Evolutionary conservation across 2,113 vertebrate species (phyloP).

Genomic region (Scomber colias): DNA sequence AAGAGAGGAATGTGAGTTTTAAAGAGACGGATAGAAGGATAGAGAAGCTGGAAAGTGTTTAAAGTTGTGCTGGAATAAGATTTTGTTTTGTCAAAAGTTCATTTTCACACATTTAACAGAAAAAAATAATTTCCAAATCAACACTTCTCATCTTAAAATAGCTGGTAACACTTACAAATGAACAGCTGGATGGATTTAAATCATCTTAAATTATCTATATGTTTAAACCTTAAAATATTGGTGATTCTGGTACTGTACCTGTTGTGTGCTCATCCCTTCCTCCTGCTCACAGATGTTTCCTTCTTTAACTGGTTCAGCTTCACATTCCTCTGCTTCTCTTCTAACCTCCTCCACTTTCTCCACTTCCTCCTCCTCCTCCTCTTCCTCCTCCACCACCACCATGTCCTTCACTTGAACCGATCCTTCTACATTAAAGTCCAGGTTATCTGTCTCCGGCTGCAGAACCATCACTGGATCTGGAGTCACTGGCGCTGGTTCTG

Average conservation of each 20-base stretch:
- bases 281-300: conserved; percentile 36
- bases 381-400: conserved; percentile 5
- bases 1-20: background rate
- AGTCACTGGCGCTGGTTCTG: background rate
- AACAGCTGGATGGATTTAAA: background rate
- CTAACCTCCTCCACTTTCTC: conserved; percentile 27
- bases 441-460: conserved; percentile 34
- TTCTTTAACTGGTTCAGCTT: conserved; percentile 43
- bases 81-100: background rate
- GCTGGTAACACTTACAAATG: background rate
- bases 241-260: conserved; percentile 65
- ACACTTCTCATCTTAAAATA: too few species aligned
- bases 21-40: too few species aligned
- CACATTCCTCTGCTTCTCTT: conserved; percentile 18
- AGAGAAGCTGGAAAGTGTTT: too few species aligned
- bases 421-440: background rate
- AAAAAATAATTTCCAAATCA: too few species aligned
- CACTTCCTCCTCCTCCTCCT: conserved; percentile 24
- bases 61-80: background rate
- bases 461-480: background rate
- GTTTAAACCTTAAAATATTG: too few species aligned
- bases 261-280: conserved; percentile 72
- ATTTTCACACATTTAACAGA: background rate
- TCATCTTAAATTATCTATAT: too few species aligned
- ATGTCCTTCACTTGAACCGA: conserved; percentile 5